Base-by-base conservation (phyloP, 1,140 invertebrate species). In the Calephelis virginiensis region DNA sequence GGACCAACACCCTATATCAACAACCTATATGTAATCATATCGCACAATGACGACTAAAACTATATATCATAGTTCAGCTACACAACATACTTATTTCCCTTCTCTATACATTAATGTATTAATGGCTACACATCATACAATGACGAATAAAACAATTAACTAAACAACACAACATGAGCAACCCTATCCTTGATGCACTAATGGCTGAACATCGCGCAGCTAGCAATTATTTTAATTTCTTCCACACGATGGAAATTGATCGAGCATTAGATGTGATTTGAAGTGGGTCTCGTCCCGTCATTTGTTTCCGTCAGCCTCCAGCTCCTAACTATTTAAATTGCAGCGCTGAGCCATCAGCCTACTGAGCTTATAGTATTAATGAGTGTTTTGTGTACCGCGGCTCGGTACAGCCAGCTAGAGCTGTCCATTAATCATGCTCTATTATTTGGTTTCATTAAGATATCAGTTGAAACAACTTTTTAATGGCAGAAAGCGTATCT, bases 191-290 rank as follows among this genome's bases (percentile, higher is more conserved):
- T 56, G 10, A 56, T 56, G 53, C 53, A 56, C 28, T 56, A 37
- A 11, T 59, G 37, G 53, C 53, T 59, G 37, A 8, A n/a, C 37
- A 59, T n/a, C 53, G 53, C 7, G 38, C 50, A 6, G 10, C 14
- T 67, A 49, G 81, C 82, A 85, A 87, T 87, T 87, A 87, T 85
- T 87, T 87, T 85, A 85, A 85, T 85, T 84, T 85, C 78, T 82
- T 84, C 75, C 76, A 73, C 69, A 72, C 72, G 79, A 81, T 78
- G 72, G 80, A 77, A 80, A 85, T 83, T 83, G 85, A 89, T 87
- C 69, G 80, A 78, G 78, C 80, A 76, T 81, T 82, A 83, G 78
- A 75, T 82, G 83, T 77, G 77, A 85, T 80, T 80, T 69, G 75
- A 73, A 76, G 68, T 61, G 62, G 63, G 62, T 61, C 70, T 61